phyloP scores from a whole-genome alignment of 2,113 vertebrate genomes.

The Pelvicachromis taeniatus region DNA sequence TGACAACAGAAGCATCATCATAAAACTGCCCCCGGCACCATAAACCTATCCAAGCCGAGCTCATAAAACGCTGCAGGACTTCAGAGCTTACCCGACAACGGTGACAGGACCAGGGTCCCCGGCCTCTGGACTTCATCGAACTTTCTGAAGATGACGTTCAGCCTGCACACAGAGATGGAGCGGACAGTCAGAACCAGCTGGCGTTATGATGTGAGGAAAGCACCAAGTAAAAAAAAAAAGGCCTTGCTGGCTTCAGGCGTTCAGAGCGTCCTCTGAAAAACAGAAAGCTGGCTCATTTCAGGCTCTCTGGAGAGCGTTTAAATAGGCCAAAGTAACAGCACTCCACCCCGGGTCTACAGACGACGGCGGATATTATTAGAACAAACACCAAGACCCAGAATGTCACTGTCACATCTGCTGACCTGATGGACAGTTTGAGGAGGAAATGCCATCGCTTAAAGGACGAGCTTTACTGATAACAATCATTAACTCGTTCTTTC shows the following conservation, averaged over 20 bases:
- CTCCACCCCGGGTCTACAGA: background rate
- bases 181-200: background rate
- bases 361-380: background rate
- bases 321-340: slow-evolving; percentile 2
- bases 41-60: background rate
- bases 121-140: slow-evolving; percentile 96
- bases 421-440: background rate
- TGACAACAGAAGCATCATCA: background rate
- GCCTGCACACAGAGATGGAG: slow-evolving; percentile 60
- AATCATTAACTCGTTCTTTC: too few species aligned
- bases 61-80: background rate
- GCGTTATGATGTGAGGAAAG: background rate
- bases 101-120: slow-evolving; percentile 89
- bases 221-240: background rate
- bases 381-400: background rate
- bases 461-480: background rate
- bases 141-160: slow-evolving; percentile 96
- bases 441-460: background rate
- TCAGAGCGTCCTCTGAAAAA: background rate
- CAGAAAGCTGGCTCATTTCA: background rate
- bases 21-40: background rate
- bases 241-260: background rate
- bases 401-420: background rate
- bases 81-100: slow-evolving; percentile 80
- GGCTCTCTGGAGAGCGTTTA: background rate